Evolutionary conservation across 2,797 vertebrate genomes (phyloP).

Genomic region (Linurgus olivaceus): DNA sequence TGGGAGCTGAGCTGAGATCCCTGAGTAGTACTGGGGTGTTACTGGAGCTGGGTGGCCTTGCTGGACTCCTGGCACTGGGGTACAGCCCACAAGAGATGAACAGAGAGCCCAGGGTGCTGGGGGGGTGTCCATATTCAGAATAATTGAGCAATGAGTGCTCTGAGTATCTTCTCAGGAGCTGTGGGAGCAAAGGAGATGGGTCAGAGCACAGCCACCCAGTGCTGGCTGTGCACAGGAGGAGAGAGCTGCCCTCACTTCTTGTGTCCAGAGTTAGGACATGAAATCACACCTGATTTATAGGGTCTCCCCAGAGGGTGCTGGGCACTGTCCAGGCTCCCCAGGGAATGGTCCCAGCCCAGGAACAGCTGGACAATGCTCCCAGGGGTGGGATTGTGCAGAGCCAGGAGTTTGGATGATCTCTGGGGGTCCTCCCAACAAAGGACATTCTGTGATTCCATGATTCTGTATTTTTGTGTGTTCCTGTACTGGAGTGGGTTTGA

Average conservation of each 20-base stretch:
- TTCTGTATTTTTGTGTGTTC: neutral
- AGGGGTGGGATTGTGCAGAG: neutral
- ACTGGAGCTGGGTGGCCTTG: neutral
- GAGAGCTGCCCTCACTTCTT: neutral
- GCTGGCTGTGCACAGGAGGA: neutral
- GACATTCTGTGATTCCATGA: neutral
- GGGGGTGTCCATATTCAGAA: neutral
- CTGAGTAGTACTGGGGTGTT: neutral
- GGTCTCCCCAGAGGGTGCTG: neutral
- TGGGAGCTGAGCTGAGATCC: neutral
- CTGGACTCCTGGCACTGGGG: neutral
- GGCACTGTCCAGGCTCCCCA: neutral
- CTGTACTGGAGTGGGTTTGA: no score
- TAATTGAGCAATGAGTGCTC: neutral
- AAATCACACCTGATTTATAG: neutral
- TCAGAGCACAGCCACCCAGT: fast-evolving
- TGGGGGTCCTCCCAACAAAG: neutral
- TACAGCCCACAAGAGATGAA: neutral
- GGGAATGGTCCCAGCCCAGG: neutral
- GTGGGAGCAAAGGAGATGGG: neutral
- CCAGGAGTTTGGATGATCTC: neutral
- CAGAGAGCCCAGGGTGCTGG: neutral
- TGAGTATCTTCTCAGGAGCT: fast-evolving
- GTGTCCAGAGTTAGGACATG: neutral
- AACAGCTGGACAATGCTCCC: fast-evolving